Evolutionary conservation across 2,113 vertebrate species (phyloP).

Genomic region (Phylloscopus whistleri): DNA sequence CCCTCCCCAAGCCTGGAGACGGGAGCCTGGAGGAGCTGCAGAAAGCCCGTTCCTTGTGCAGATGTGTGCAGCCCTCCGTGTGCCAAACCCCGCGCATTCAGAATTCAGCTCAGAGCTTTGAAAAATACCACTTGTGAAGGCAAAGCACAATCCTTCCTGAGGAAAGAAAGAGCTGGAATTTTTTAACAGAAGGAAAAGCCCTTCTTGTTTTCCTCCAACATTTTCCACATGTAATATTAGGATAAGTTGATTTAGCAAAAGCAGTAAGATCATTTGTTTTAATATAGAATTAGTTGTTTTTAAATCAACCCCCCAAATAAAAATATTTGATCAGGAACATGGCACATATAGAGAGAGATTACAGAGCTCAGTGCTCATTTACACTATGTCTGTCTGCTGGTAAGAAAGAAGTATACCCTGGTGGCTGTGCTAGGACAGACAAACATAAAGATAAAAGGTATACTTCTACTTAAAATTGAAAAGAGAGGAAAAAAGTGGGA

Average conservation of each 20-base stretch:
- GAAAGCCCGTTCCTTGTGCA: not conserved
- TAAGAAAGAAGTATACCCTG: not conserved
- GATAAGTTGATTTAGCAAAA: not conserved
- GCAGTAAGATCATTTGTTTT: not conserved
- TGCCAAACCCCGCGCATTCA: not conserved
- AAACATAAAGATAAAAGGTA: not conserved
- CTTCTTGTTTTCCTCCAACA: not conserved
- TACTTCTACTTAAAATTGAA: not conserved
- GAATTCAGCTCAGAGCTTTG: not conserved
- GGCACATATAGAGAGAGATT: not conserved
- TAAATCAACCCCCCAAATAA: not conserved
- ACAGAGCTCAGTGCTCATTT: slow-evolving; percentile 5
- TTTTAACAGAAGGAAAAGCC: not conserved
- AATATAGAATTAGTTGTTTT: not conserved
- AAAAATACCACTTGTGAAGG: not conserved
- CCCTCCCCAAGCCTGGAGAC: not conserved
- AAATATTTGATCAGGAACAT: not conserved
- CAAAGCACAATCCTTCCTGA: not conserved
- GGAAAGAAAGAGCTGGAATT: not conserved
- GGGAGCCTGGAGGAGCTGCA: rapidly evolving
- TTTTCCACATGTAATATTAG: not conserved
- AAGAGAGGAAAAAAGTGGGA: not conserved
- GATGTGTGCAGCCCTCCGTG: not conserved
- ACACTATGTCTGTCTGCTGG: not conserved
- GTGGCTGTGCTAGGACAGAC: not conserved